Evolutionary conservation across 2,888 invertebrate species (phyloP), one percentile per base, ranked within the genome.

Genomic region (Zaprionus bogoriensis): DNA sequence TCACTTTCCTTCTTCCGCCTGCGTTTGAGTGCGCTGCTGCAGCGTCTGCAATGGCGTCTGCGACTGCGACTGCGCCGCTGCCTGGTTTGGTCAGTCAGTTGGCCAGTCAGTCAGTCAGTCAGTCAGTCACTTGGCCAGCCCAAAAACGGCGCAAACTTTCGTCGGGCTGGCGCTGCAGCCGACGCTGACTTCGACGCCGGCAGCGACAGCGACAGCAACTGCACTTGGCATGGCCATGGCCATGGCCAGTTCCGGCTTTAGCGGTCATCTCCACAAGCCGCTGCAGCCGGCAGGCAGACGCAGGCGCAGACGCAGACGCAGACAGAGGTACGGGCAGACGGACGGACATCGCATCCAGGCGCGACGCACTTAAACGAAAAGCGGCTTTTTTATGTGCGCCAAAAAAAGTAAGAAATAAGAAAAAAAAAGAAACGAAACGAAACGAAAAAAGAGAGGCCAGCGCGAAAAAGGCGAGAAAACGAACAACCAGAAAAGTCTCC

Each of bases 101-200:
- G 61, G 67, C 57, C 61, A 73, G 64, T 57, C 55, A 60, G 65
- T 38, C 47, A 28, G 39, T 44, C 66, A 57, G 66, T 51, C 58
- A 74, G 67, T 51, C 55, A 67, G 67, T 46, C 69, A 69, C 39
- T 69, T 83, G 73, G 75, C 64, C 77, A 86, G 80, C 83, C 82
- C 83, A 85, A 85, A 82, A 77, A 75, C 86, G 71, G 83, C 75
- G 75, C 83, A 86, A 85, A 82, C 81, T 82, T 82, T 82, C 81
- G 86, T 71, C 67, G 68, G 45, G 74, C 62, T 63, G 72, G 38
- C 30, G 53, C 41, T 46, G 36, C 48, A 36, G 22, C 6, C 2
- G 54, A 22, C 25, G 36, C 23, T 17, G 25, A 14, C 30, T 20
- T 12, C 41, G 22, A 10, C 32, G 4, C 20, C 39, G 36, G 22